phyloP scores from a whole-genome alignment of 2,888 invertebrate species.

The Drosophila mercatorum region DNA sequence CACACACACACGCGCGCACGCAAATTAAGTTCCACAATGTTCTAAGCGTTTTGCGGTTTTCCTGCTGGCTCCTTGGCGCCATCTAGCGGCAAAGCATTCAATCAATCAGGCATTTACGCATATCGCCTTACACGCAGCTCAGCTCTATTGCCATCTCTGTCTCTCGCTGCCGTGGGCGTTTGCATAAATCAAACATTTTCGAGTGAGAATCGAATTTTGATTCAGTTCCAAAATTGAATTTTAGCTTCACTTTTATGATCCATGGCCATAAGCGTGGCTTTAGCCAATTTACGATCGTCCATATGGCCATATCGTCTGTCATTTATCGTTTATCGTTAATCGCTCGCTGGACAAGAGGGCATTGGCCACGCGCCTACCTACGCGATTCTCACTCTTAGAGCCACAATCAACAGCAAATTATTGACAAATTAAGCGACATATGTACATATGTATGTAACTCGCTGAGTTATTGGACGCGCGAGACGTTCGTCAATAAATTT shows the following conservation, averaged over 20 bases:
- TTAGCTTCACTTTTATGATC: slow-evolving; percentile 20
- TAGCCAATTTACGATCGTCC: slow-evolving; percentile 34
- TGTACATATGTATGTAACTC: slow-evolving; percentile 9
- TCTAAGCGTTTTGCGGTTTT: slow-evolving; percentile 61
- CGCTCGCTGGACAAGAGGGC: slow-evolving; percentile 45
- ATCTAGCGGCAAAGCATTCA: slow-evolving; percentile 52
- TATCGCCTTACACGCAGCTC: slow-evolving; percentile 18
- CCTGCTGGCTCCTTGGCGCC: slow-evolving; percentile 57
- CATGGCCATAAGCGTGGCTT: slow-evolving; percentile 31
- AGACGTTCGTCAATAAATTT: not conserved
- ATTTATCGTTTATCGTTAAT: slow-evolving; percentile 38
- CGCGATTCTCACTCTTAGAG: slow-evolving; percentile 42
- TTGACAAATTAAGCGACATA: slow-evolving; percentile 20
- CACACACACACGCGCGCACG: not conserved
- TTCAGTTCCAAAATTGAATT: slow-evolving; percentile 7
- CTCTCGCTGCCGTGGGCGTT: slow-evolving; percentile 19
- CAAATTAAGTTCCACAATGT: slow-evolving; percentile 34
- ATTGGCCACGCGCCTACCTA: slow-evolving; percentile 68
- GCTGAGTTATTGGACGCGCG: slow-evolving; percentile 15
- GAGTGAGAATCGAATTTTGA: slow-evolving; percentile 11
- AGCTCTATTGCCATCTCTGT: not conserved
- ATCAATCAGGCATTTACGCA: slow-evolving; percentile 14
- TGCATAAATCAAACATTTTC: slow-evolving; percentile 42
- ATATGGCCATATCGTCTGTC: slow-evolving; percentile 23
- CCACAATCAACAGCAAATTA: slow-evolving; percentile 17